These are phyloP conservation scores for Urocolius indicus DNA, from an alignment of 2,113 vertebrate species.

Conservation along the genomic window DNA sequence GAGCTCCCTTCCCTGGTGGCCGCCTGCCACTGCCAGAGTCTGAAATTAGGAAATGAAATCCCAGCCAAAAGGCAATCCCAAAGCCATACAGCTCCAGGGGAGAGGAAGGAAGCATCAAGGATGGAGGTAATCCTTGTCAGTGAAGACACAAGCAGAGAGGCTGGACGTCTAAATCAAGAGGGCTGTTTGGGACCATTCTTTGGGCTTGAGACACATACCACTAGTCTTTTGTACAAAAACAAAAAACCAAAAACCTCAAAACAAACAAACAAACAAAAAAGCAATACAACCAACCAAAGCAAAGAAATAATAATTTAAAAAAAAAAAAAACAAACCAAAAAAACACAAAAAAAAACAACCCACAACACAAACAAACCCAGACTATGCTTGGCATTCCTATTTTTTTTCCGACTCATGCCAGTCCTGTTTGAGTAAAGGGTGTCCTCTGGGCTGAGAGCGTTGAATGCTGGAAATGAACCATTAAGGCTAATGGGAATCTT, in stretches of 20 bases:
- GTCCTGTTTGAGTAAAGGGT: background rate
- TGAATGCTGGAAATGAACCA: background rate
- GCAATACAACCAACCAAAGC: background rate
- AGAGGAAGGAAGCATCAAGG: background rate
- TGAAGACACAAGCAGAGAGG: background rate
- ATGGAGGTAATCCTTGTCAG: background rate
- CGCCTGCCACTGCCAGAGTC: fast-evolving
- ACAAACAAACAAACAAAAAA: background rate
- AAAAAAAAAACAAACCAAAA: background rate
- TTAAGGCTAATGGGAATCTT: background rate
- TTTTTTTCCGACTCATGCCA: slow-evolving; percentile 22
- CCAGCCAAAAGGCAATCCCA: background rate
- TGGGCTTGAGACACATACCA: background rate
- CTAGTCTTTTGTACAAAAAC: background rate
- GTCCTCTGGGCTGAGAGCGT: background rate
- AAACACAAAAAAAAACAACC: background rate
- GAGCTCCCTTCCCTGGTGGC: background rate
- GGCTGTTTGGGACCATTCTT: background rate
- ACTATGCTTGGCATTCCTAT: background rate
- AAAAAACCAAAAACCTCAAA: background rate
- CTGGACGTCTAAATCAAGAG: background rate
- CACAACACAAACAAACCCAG: background rate
- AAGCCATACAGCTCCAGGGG: background rate
- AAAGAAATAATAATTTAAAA: no score
- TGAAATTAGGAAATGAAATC: background rate